A percentile compares a stretch with the other conserved stretches of the same genome.
phyloP scores from a whole-genome alignment of 2,797 vertebrate genomes.

The Distichodus sexfasciatus region DNA sequence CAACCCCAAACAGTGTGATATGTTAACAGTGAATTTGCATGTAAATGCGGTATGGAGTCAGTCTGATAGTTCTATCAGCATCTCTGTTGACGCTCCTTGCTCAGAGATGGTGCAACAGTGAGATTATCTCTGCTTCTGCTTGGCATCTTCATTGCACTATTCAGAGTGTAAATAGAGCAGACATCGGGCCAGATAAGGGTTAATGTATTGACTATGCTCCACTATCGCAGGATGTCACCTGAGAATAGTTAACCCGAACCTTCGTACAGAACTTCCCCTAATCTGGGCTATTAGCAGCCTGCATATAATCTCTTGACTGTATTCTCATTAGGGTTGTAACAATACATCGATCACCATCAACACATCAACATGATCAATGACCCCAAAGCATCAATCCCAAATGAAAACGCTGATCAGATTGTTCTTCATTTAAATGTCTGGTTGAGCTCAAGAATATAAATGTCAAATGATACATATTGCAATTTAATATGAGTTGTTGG shows the following conservation, averaged over 20 bases:
- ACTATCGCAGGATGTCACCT: constrained; percentile 38
- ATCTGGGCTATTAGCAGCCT: constrained; percentile 12
- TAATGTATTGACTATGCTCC: constrained; percentile 24
- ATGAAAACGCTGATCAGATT: no score
- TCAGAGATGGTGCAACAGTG: constrained; percentile 54
- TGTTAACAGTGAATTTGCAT: constrained; percentile 54
- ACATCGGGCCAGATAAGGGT: constrained; percentile 40
- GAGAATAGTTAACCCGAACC: constrained; percentile 62
- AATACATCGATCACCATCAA: no score
- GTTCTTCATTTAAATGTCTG: no score
- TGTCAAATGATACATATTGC: no score
- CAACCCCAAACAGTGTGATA: constrained; percentile 15
- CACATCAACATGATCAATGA: no score
- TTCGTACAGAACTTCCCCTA: constrained; percentile 18
- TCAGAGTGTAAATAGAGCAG: constrained; percentile 44
- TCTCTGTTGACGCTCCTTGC: constrained; percentile 52
- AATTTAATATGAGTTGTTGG: no score
- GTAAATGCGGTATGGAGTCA: constrained; percentile 53
- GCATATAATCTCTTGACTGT: constrained; percentile 26
- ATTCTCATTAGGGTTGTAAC: constrained; percentile 31
- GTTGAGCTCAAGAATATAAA: no score
- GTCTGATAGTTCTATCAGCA: constrained; percentile 51
- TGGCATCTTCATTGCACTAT: constrained; percentile 36
- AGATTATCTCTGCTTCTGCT: constrained; percentile 64
- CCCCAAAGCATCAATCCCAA: no score